A percentile compares a stretch with the other conserved stretches of the same genome.
These are phyloP conservation scores for Mesorhabditis belari DNA, from an alignment of 2,888 invertebrate species.

Conservation along the genomic window DNA sequence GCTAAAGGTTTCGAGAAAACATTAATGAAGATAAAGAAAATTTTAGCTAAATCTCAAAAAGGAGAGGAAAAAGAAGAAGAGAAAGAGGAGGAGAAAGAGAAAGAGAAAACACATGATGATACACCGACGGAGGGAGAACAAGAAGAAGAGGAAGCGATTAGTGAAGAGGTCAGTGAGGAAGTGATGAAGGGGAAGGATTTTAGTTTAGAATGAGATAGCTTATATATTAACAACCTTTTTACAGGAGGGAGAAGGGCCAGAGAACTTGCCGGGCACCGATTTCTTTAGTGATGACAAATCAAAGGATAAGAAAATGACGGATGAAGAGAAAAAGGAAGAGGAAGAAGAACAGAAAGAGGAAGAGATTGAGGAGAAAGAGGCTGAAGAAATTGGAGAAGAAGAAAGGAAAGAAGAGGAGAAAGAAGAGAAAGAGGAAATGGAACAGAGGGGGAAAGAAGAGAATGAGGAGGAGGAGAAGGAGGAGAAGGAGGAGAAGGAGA, in stretches of 20 bases:
- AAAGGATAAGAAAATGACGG: constrained; percentile 11
- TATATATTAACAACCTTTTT: neutral
- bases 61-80: neutral
- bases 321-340: constrained; percentile 7
- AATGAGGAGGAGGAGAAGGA: constrained; percentile 1
- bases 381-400: constrained; percentile 8
- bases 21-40: neutral
- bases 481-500: neutral
- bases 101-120: neutral
- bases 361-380: neutral
- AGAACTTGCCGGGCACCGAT: constrained; percentile 13
- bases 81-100: neutral
- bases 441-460: constrained; percentile 3
- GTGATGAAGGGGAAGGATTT: no score
- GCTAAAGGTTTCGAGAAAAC: no score
- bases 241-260: neutral
- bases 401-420: neutral
- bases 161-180: constrained; percentile 22
- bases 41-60: neutral
- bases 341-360: neutral
- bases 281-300: constrained; percentile 25
- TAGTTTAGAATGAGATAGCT: no score
- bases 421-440: neutral
- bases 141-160: constrained; percentile 9
- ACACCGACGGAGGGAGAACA: neutral